Conservation (phyloP, 2,797 vertebrate species). For the Acanthornis magna region DNA sequence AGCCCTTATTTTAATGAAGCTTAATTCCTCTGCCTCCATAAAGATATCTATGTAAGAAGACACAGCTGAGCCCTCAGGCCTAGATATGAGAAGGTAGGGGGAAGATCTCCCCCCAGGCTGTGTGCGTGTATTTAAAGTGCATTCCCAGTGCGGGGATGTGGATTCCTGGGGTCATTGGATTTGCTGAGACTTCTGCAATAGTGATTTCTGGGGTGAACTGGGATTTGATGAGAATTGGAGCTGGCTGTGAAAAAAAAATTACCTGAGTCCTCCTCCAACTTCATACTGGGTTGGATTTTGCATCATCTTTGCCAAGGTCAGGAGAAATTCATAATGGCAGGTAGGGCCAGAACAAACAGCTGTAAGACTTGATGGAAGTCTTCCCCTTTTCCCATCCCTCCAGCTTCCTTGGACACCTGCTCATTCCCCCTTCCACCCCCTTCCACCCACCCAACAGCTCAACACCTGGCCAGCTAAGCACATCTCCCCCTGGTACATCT, state of each 20-base stretch:
- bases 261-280: not conserved
- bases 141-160: not conserved
- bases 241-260: not conserved
- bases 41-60: not conserved
- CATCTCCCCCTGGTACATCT: not conserved
- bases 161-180: not conserved
- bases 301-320: not conserved
- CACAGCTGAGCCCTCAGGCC: not conserved
- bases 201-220: not conserved
- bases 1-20: conserved; percentile 11
- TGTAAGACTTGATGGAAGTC: not conserved
- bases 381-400: not conserved
- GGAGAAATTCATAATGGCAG: not conserved
- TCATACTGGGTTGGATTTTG: not conserved
- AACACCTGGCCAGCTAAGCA: not conserved
- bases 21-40: not conserved
- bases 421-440: not conserved
- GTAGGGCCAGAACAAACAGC: not conserved
- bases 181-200: not conserved
- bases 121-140: not conserved
- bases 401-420: not conserved
- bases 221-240: not conserved
- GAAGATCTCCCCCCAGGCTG: not conserved
- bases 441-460: not conserved
- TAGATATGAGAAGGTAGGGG: not conserved